These are phyloP conservation scores for Enteromius trimaculatus DNA, from an alignment of 2,797 vertebrate species.

Conservation along the genomic window DNA sequence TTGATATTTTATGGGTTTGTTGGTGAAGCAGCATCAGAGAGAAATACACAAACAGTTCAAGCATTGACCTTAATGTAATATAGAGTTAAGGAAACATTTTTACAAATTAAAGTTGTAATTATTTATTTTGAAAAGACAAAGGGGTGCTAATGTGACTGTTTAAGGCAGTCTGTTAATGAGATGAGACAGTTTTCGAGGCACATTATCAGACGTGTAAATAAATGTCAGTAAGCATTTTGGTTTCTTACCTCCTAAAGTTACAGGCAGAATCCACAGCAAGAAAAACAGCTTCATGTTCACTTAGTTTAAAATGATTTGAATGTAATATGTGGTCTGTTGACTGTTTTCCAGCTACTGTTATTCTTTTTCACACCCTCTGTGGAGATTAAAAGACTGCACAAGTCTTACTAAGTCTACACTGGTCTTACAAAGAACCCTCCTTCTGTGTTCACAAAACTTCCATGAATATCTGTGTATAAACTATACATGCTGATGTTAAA, in stretches of 20 bases:
- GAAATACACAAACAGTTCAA: not conserved
- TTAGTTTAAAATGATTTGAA: not conserved
- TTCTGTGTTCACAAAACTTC: not conserved
- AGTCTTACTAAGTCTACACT: no score
- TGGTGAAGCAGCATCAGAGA: not conserved
- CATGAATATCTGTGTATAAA: not conserved
- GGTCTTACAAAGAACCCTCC: no score
- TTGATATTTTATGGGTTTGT: not conserved
- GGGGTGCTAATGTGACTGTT: not conserved
- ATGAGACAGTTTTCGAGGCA: not conserved
- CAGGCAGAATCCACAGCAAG: conserved; percentile 32
- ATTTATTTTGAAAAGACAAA: not conserved
- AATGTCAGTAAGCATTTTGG: not conserved
- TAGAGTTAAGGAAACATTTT: not conserved
- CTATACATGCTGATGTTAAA: not conserved
- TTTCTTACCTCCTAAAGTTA: conserved; percentile 40
- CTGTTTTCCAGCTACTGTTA: not conserved
- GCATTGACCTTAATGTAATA: not conserved
- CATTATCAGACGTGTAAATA: not conserved
- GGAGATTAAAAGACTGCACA: no score
- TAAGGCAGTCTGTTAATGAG: not conserved
- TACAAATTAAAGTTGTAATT: not conserved
- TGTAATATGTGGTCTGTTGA: not conserved
- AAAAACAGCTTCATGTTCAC: conserved; percentile 32
- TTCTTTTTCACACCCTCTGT: not conserved